phyloP scores from a whole-genome alignment of 2,113 vertebrate genomes.

The Mola mola region DNA sequence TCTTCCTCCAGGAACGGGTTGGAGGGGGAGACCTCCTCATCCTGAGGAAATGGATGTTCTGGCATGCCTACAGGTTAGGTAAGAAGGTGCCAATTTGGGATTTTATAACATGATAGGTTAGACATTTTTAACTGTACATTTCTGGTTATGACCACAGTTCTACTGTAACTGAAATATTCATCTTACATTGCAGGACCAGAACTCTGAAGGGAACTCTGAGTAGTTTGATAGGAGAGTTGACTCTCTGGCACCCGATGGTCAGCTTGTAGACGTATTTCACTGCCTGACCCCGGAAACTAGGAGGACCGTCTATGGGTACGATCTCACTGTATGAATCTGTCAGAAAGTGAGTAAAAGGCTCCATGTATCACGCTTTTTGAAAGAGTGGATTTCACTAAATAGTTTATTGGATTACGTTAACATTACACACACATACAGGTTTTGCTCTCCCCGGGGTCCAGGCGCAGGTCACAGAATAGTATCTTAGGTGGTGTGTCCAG shows the following conservation, averaged over 20 bases:
- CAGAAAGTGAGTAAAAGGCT: background rate
- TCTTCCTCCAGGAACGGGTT: conserved; percentile 98
- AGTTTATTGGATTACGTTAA: no score
- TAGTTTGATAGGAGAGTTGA: conserved; percentile 97
- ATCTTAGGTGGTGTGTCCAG: conserved; percentile 98
- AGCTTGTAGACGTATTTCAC: conserved; percentile 98
- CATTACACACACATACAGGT: conserved; percentile 77
- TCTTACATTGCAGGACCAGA: conserved; percentile 91
- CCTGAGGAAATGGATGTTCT: conserved; percentile 89
- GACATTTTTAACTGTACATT: no score
- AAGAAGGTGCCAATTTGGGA: background rate
- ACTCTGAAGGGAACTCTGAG: conserved; percentile 95
- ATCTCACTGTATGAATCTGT: conserved; percentile 94
- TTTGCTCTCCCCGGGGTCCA: conserved; percentile 96
- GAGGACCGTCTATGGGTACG: conserved; percentile 90
- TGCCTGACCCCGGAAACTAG: conserved; percentile 94
- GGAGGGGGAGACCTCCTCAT: conserved; percentile 93
- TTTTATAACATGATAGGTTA: background rate
- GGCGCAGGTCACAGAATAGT: conserved; percentile 94
- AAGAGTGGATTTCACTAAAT: background rate
- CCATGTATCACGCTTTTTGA: background rate
- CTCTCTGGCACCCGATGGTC: conserved; percentile 97
- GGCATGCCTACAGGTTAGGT: conserved; percentile 83
- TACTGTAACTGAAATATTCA: no score
- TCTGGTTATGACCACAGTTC: no score